Conservation (phyloP, 1,140 invertebrate genomes). For the Teleopsis dalmanni region DNA sequence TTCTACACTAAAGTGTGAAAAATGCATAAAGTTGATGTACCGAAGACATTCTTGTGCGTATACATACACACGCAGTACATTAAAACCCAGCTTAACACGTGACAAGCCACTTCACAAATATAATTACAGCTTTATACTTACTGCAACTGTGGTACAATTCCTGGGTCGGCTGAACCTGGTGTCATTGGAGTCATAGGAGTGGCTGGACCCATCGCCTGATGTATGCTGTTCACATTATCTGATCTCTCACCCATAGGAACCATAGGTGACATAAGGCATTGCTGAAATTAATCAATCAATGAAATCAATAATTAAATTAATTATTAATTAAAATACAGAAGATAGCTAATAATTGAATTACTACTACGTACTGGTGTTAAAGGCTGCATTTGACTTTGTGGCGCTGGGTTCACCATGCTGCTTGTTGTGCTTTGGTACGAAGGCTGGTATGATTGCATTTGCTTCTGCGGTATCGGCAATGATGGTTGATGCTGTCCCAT, state of each 20-base stretch:
- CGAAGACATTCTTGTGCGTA: no score
- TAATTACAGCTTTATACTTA: conserved; percentile 47
- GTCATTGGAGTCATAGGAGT: conserved; percentile 90
- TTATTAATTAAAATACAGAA: neutral
- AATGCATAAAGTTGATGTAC: no score
- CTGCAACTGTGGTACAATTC: conserved; percentile 91
- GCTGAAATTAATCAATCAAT: conserved; percentile 46
- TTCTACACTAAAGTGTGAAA: no score
- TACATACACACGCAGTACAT: neutral
- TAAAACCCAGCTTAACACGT: neutral
- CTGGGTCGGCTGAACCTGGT: conserved; percentile 87
- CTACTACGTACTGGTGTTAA: conserved; percentile 86
- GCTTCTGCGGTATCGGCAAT: conserved; percentile 50
- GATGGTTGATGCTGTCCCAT: conserved; percentile 4
- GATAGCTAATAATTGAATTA: no score
- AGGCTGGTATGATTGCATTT: conserved; percentile 63
- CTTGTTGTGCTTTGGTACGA: conserved; percentile 7
- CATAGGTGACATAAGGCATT: conserved; percentile 80
- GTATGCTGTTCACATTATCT: conserved; percentile 47
- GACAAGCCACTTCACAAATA: neutral
- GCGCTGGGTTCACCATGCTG: conserved; percentile 49
- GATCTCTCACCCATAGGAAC: conserved; percentile 55
- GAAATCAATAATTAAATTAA: neutral
- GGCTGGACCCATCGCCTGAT: conserved; percentile 61
- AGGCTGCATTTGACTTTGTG: conserved; percentile 69